A percentile compares a stretch with the other conserved stretches of the same genome.
phyloP scores from a whole-genome alignment of 2,113 vertebrate genomes.

The Semnornis frantzii region DNA sequence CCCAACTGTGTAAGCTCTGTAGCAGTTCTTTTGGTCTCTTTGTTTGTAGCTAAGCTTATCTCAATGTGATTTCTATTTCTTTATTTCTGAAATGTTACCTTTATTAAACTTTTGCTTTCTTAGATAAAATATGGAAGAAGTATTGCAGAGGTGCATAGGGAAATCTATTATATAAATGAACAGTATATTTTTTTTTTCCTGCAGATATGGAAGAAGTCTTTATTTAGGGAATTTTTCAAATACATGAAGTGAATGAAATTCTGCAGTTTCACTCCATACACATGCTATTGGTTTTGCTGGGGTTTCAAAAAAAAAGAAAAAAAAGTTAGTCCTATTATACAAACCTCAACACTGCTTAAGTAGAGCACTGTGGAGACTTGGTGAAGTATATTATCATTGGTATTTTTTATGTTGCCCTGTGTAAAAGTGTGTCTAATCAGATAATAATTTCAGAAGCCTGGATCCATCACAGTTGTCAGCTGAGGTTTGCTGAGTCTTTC shows the following conservation, averaged over 20 bases:
- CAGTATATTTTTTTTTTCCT: background rate
- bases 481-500: background rate
- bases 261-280: background rate
- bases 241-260: background rate
- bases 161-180: background rate
- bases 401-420: background rate
- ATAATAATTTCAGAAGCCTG: background rate
- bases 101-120: background rate
- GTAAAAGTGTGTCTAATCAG: background rate
- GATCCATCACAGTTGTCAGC: background rate
- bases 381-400: background rate
- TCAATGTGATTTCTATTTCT: background rate
- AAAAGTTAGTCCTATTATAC: background rate
- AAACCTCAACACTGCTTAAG: background rate
- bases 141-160: background rate
- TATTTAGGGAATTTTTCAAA: background rate
- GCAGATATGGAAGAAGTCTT: background rate
- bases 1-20: background rate
- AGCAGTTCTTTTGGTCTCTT: background rate
- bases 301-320: background rate
- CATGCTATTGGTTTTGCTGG: background rate
- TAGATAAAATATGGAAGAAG: background rate
- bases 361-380: background rate
- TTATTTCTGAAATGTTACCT: constrained; percentile 7
- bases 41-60: background rate